These are phyloP conservation scores for Callopanchax toddi DNA, from an alignment of 2,113 vertebrate genomes.

Conservation along the genomic window DNA sequence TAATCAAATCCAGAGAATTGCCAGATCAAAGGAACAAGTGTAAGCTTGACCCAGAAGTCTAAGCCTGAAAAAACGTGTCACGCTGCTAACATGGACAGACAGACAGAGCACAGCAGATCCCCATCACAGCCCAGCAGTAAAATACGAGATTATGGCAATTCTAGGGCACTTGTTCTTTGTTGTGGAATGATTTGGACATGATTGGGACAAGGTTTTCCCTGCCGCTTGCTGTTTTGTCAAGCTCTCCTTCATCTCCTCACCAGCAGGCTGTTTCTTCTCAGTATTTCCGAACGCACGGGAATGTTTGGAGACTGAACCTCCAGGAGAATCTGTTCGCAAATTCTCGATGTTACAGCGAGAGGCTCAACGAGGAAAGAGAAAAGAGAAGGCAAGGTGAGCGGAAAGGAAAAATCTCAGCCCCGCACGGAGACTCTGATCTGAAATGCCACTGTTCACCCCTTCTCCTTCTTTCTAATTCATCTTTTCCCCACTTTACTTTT, in stretches of 20 bases:
- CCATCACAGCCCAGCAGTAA: constrained; percentile 68
- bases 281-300: constrained; percentile 33
- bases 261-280: constrained; percentile 34
- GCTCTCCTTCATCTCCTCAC: constrained; percentile 32
- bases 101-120: constrained; percentile 36
- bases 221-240: constrained; percentile 47
- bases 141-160: constrained; percentile 70
- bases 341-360: constrained; percentile 24
- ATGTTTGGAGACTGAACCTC: constrained; percentile 32
- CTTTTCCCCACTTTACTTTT: constrained; percentile 31
- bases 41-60: constrained; percentile 37
- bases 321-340: constrained; percentile 18
- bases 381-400: background rate
- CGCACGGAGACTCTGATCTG: constrained; percentile 12
- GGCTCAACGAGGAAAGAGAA: constrained; percentile 22
- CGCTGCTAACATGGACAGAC: constrained; percentile 24
- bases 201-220: constrained; percentile 62
- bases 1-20: constrained; percentile 36
- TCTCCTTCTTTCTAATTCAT: background rate
- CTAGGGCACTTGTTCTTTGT: constrained; percentile 64
- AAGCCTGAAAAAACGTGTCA: constrained; percentile 45
- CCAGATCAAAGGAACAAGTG: constrained; percentile 39
- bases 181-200: constrained; percentile 73
- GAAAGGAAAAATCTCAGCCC: constrained; percentile 16
- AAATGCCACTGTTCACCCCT: background rate